Evolutionary conservation across 2,797 vertebrate genomes (phyloP).

Genomic region (Propithecus perrieri): DNA sequence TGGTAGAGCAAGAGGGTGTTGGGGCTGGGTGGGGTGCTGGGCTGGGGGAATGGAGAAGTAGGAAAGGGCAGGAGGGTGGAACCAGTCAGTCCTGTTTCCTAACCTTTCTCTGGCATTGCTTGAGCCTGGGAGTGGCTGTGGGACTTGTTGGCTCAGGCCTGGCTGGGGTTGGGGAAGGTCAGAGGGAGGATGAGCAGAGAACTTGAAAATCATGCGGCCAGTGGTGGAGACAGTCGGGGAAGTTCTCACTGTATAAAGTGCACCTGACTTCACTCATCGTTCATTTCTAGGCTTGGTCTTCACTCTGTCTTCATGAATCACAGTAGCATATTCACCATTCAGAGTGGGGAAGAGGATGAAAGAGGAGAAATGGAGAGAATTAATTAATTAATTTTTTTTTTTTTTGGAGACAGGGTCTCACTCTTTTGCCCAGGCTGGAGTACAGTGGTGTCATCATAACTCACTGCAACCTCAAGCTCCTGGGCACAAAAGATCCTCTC

Average conservation of each 20-base stretch:
- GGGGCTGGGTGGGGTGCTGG: constrained; percentile 40
- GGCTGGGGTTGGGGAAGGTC: not conserved
- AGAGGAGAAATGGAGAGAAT: not conserved
- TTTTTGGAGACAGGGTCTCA: not conserved
- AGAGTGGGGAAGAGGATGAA: not conserved
- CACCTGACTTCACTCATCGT: no score
- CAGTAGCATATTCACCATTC: not conserved
- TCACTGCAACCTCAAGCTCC: not conserved
- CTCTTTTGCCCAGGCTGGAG: not conserved
- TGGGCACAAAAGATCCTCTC: not conserved
- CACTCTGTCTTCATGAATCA: not conserved
- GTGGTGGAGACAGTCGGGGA: not conserved
- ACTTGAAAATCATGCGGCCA: not conserved
- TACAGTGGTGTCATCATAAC: not conserved
- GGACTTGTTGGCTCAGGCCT: constrained; percentile 58
- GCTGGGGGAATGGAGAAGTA: constrained; percentile 11
- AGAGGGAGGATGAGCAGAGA: not conserved
- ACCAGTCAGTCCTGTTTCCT: constrained; percentile 71
- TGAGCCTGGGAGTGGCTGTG: constrained; percentile 41
- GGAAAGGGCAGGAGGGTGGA: constrained; percentile 8
- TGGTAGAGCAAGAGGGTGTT: not conserved
- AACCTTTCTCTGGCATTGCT: constrained; percentile 19
- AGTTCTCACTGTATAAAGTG: not conserved
- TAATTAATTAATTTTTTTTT: not conserved
- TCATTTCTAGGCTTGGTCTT: not conserved